phyloP scores from a whole-genome alignment of 2,888 invertebrate species.

The Desoria tigrina region DNA sequence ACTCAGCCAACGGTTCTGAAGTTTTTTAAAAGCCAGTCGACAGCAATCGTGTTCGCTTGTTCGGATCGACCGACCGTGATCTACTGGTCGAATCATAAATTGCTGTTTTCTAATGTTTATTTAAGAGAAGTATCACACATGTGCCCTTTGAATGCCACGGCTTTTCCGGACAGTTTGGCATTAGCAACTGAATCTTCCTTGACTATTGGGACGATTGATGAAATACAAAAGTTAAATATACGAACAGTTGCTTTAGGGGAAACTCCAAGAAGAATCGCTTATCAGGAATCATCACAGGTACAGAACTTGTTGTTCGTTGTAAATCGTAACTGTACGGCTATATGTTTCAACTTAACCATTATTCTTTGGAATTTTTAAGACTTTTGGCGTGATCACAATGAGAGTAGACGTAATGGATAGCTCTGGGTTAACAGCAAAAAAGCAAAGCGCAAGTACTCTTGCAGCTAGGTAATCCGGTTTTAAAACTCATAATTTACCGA shows the following conservation, averaged over 20 bases:
- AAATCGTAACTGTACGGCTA: neutral
- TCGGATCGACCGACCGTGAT: conserved; percentile 98
- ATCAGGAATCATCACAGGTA: conserved; percentile 86
- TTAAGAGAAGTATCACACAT: conserved; percentile 91
- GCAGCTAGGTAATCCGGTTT: conserved; percentile 46
- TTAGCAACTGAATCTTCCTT: conserved; percentile 84
- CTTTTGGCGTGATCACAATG: conserved; percentile 90
- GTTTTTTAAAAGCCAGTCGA: conserved; percentile 84
- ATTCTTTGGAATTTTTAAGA: conserved; percentile 59
- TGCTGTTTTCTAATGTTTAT: conserved; percentile 98
- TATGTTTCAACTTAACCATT: neutral
- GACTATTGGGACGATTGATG: conserved; percentile 95
- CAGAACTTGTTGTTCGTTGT: conserved; percentile 11
- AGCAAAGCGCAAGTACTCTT: conserved; percentile 73
- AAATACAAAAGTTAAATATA: conserved; percentile 96
- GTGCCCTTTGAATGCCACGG: conserved; percentile 94
- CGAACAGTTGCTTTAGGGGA: conserved; percentile 93
- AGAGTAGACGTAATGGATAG: conserved; percentile 84
- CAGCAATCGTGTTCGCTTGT: conserved; percentile 97
- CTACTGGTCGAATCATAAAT: conserved; percentile 97
- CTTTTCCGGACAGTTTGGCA: conserved; percentile 90
- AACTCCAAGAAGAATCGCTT: conserved; percentile 89
- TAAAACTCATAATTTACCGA: no score
- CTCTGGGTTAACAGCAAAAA: conserved; percentile 67
- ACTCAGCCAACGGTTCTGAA: conserved; percentile 93